These are phyloP conservation scores for Cephus pygmeus DNA, from an alignment of 2,888 invertebrate species.

Conservation along the genomic window DNA sequence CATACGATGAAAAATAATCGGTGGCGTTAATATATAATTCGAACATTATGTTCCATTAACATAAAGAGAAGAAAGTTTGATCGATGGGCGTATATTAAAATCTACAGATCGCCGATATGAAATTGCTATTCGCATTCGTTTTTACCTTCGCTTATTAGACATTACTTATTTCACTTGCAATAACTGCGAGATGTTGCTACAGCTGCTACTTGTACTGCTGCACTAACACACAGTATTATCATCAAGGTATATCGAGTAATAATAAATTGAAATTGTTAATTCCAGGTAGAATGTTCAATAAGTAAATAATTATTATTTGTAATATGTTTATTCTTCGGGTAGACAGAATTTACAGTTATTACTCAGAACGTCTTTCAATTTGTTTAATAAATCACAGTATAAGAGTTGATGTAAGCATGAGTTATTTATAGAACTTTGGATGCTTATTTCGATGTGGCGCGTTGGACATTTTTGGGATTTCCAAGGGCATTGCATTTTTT, in stretches of 20 bases:
- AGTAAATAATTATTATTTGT: neutral
- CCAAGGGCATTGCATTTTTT: slow-evolving; percentile 83
- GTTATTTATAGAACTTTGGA: neutral
- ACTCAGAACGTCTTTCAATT: neutral
- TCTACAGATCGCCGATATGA: neutral
- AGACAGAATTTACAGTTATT: neutral
- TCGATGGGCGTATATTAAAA: neutral
- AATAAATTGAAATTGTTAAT: neutral
- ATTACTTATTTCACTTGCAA: neutral
- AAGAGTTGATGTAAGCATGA: neutral
- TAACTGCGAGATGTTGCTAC: neutral
- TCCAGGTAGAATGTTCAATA: neutral
- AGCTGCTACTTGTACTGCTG: neutral
- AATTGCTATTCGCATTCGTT: neutral
- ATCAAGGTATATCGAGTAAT: neutral
- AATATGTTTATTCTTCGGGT: neutral
- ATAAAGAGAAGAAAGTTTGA: neutral
- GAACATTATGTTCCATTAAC: neutral
- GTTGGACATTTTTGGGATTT: slow-evolving; percentile 83
- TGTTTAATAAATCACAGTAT: neutral
- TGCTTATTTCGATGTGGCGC: slow-evolving; percentile 27
- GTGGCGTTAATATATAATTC: neutral
- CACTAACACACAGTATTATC: neutral
- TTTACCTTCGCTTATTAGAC: neutral
- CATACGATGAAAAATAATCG: neutral